Evolutionary conservation across 2,888 invertebrate species (phyloP).

Genomic region (Alentia gelatinosa): DNA sequence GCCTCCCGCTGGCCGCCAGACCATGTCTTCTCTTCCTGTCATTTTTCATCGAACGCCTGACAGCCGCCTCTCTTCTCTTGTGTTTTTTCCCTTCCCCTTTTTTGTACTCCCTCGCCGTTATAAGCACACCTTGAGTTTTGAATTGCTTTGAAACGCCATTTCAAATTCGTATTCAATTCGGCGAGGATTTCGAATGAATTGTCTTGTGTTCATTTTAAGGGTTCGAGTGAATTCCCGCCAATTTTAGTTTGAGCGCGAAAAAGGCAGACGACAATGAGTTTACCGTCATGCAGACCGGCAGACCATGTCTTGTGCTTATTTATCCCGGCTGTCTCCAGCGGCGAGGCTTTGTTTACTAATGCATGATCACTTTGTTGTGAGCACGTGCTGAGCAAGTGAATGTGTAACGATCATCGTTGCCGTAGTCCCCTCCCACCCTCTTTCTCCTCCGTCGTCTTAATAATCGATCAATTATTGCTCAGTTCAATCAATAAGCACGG

Average conservation of each 20-base stretch:
- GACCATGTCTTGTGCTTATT: conserved; percentile 54
- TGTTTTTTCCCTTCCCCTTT: not conserved
- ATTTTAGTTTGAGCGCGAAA: not conserved
- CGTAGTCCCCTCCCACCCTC: not conserved
- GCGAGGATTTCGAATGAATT: not conserved
- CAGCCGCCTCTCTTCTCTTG: not conserved
- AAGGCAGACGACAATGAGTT: conserved; percentile 43
- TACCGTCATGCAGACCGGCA: not conserved
- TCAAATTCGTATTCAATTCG: not conserved
- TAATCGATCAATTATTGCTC: conserved; percentile 50
- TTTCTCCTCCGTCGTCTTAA: conserved; percentile 12
- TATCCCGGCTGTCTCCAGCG: conserved; percentile 33
- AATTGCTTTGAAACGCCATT: conserved; percentile 1
- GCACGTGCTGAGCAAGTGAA: conserved; percentile 52
- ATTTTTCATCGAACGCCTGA: conserved; percentile 27
- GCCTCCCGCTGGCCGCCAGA: conserved; percentile 36
- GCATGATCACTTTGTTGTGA: conserved; percentile 51
- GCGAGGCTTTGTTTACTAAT: conserved; percentile 49
- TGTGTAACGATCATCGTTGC: conserved; percentile 44
- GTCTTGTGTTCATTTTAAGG: not conserved
- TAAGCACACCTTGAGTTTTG: not conserved
- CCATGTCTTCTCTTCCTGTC: conserved; percentile 44
- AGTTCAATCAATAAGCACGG: conserved; percentile 2
- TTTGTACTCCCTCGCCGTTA: not conserved
- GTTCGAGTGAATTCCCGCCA: not conserved